These are phyloP conservation scores for Branchinecta lindahli DNA, from an alignment of 1,140 invertebrate genomes.

Conservation along the genomic window DNA sequence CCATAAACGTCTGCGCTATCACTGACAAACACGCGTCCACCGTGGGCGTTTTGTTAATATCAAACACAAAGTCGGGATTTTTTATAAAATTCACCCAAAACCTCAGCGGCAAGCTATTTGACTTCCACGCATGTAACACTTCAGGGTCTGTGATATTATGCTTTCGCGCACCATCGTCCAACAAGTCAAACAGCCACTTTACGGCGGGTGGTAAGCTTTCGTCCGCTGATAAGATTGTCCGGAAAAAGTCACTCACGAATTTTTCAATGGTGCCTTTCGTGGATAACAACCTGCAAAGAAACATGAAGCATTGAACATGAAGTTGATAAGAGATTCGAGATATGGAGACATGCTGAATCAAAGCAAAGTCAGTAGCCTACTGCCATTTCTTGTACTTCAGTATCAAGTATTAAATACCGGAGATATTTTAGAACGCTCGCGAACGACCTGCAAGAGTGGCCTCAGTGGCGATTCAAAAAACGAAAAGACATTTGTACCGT, in stretches of 20 bases:
- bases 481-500: too few relatives aligned
- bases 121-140: constrained; percentile 91
- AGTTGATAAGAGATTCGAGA: too few relatives aligned
- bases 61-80: constrained; percentile 92
- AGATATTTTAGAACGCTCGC: too few relatives aligned
- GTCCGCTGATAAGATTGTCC: constrained; percentile 71
- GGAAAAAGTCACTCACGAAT: constrained; percentile 88
- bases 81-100: constrained; percentile 95
- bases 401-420: too few relatives aligned
- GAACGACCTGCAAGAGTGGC: too few relatives aligned
- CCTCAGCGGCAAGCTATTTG: constrained; percentile 72
- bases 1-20: constrained; percentile 92
- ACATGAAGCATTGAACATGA: neutral
- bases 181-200: constrained; percentile 87
- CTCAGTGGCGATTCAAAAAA: too few relatives aligned
- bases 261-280: constrained; percentile 92
- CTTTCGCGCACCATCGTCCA: constrained; percentile 71
- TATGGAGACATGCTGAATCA: too few relatives aligned
- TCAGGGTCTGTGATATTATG: constrained; percentile 72
- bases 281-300: constrained; percentile 62
- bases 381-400: too few relatives aligned
- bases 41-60: constrained; percentile 77
- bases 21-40: constrained; percentile 84
- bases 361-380: too few relatives aligned
- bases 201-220: constrained; percentile 77